A percentile compares a stretch with the other conserved stretches of the same genome.
These are phyloP conservation scores for Pyralis farinalis DNA, from an alignment of 2,888 invertebrate species.

Conservation along the genomic window DNA sequence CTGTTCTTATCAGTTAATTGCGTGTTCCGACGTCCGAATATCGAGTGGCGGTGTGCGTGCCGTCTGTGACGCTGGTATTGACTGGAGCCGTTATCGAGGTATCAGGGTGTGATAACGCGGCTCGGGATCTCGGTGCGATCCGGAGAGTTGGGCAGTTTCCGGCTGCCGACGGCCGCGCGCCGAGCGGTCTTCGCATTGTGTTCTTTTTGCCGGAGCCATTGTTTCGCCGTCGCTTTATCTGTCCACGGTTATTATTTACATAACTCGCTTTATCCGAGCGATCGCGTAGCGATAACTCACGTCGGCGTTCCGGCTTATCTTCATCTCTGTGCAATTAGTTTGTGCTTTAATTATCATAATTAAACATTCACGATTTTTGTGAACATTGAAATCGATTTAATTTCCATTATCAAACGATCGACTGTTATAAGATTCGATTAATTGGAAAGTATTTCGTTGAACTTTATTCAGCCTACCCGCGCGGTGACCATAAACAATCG, in stretches of 20 bases:
- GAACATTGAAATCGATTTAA: no score
- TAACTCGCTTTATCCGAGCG: conserved; percentile 1
- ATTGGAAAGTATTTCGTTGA: no score
- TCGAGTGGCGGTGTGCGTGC: conserved; percentile 18
- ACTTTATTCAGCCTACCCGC: no score
- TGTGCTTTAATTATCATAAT: no score
- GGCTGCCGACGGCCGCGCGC: conserved; percentile 22
- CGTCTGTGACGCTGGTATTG: conserved; percentile 19
- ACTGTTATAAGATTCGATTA: no score
- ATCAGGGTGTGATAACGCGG: conserved; percentile 38
- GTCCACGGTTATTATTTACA: conserved; percentile 2
- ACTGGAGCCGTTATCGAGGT: conserved; percentile 26
- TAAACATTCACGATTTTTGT: no score
- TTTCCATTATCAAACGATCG: no score
- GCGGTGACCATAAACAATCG: no score
- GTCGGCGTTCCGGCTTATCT: background rate
- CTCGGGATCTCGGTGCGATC: conserved; percentile 39
- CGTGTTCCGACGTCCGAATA: conserved; percentile 7
- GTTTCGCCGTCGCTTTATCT: conserved; percentile 8
- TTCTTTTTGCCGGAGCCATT: conserved; percentile 17
- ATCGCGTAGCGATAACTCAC: background rate
- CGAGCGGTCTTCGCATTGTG: conserved; percentile 17
- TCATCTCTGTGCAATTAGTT: conserved; percentile 4
- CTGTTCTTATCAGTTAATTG: conserved; percentile 35
- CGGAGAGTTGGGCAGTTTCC: conserved; percentile 31